Evolutionary conservation across 2,113 vertebrate genomes (phyloP).

Genomic region (Felis catus): F.catus_Fca126_mat1.0 CM031416.1:92368001-92368500

Average conservation of each 20-base stretch:
- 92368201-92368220: not conserved
- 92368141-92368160: not conserved
- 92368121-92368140: not conserved
- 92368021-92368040: not conserved
- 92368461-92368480: not conserved
- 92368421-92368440: not conserved
- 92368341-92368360: not conserved
- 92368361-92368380: not conserved
- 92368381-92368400: not conserved
- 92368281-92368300: not conserved
- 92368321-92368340: not conserved
- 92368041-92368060: slow-evolving; percentile 15
- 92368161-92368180: not conserved
- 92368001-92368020: not conserved
- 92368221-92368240: not conserved
- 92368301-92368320: not conserved
- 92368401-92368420: not conserved
- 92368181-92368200: not conserved
- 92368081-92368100: not conserved
- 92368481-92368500: not conserved
- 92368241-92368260: not conserved
- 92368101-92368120: not conserved
- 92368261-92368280: not conserved
- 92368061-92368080: not conserved
- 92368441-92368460: too few species aligned